Base-by-base conservation (phyloP, 1,140 invertebrate genomes). In the Mycetomoellerius zeteki region DNA sequence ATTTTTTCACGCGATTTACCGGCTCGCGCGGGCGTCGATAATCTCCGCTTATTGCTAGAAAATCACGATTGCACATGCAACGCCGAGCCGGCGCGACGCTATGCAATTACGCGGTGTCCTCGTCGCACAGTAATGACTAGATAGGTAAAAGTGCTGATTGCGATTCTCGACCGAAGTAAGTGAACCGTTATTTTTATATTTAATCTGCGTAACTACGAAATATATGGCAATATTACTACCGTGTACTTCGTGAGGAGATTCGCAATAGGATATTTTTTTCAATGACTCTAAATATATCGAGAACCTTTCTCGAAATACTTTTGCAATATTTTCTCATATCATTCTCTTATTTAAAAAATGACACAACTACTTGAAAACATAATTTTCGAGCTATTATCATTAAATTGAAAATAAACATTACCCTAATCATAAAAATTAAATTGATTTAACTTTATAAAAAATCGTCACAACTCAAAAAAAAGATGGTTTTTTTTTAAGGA, bases 1-100 rank as follows among this genome's bases (percentile, higher is more conserved):
- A 72, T 56, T 24, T 33, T 19, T 60, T 30, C 24, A 16, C 60
- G 76, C 60, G 76, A 78, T 50, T 75, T 27, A 19, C 69, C 33
- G 52, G 78, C 33, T 81, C 30, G 78, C 43, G 24, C 27, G 24
- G 27, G 54, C 67, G 37, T 60, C 80, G 80, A 75, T 84, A 60
- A 60, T 84, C 54, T 84, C n/a, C 69, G 69, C 54, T 84, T 84
- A 84, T 84, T 84, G 80, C 80, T 84, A 60, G 69, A 84, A 84
- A 84, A 84, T 84, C 80, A 82, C 67, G 67, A 82, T 82, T 60
- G 69, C 54, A 60, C 54, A 21, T 69, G 64, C 52, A 71, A 81
- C 33, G 50, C 16, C 71, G 50, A 30, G 27, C 10, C 19, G 58
- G 21, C 64, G 27, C 77, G 47, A 52, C 30, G 60, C 19, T 77